Conservation (phyloP, 2,113 vertebrate species). For the Callipepla californica region DNA sequence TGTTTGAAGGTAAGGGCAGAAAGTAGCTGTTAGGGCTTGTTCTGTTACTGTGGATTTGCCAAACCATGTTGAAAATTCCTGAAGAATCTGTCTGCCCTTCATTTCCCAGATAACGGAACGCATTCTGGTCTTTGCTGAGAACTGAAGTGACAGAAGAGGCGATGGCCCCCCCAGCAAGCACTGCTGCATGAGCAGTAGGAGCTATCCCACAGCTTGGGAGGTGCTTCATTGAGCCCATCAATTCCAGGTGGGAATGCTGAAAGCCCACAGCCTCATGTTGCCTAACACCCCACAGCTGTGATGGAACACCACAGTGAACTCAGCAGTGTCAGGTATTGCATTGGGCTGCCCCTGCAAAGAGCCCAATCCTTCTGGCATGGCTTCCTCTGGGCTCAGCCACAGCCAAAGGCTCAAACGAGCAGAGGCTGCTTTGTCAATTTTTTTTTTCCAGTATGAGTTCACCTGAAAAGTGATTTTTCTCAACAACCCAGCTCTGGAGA, state of each 20-base stretch:
- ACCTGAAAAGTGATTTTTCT: background rate
- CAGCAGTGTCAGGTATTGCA: background rate
- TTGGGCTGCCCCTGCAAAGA: background rate
- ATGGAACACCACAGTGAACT: background rate
- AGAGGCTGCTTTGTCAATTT: background rate
- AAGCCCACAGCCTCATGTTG: background rate
- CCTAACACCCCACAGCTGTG: background rate
- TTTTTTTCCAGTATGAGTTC: background rate
- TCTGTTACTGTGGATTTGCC: background rate
- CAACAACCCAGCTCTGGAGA: background rate
- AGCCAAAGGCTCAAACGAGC: background rate
- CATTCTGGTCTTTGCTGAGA: background rate
- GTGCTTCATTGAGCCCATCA: rapidly evolving
- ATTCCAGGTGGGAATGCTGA: background rate
- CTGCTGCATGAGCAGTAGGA: background rate
- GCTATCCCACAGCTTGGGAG: background rate
- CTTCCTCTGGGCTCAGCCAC: background rate
- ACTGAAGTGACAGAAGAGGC: background rate
- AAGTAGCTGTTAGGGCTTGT: background rate
- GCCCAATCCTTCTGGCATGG: background rate
- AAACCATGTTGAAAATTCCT: background rate
- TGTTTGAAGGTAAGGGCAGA: background rate
- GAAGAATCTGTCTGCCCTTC: background rate
- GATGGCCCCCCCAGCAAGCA: background rate
- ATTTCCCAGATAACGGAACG: background rate